A percentile compares a stretch with the other conserved stretches of the same genome.
Conservation (phyloP, 2,113 vertebrate genomes). For the Boulengeromyrus knoepffleri region DNA sequence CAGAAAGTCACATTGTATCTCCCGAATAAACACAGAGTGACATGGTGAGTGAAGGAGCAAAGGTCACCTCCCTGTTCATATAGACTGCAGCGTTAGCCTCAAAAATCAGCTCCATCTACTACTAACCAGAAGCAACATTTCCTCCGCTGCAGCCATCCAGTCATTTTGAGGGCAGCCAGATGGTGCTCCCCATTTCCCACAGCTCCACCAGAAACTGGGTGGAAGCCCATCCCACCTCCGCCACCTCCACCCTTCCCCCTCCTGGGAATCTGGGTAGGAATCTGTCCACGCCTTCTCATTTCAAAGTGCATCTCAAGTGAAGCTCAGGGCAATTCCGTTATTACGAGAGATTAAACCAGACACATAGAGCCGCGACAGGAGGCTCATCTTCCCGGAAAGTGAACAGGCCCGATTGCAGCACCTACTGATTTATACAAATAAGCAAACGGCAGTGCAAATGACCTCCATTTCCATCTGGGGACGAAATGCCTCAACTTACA, state of each 20-base stretch:
- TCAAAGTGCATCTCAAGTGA: conserved; percentile 6
- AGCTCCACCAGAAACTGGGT: conserved; percentile 28
- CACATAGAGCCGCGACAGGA: background rate
- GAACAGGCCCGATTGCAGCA: background rate
- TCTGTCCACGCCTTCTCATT: conserved; percentile 35
- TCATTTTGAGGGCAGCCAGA: conserved; percentile 46
- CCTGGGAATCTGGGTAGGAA: conserved; percentile 31
- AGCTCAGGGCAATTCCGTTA: background rate
- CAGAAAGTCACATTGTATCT: background rate
- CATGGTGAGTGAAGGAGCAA: background rate
- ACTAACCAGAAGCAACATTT: conserved; percentile 12
- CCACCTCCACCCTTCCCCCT: conserved; percentile 19
- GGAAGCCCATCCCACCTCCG: conserved; percentile 25
- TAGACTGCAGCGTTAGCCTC: background rate
- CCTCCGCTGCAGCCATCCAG: conserved; percentile 26
- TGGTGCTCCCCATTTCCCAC: conserved; percentile 35
- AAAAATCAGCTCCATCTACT: background rate
- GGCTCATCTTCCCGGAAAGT: background rate
- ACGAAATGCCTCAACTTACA: background rate
- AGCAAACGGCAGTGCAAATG: background rate
- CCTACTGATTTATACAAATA: background rate
- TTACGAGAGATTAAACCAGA: background rate
- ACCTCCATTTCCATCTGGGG: background rate
- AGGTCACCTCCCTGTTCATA: background rate
- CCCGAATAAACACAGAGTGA: background rate